Base-by-base conservation (phyloP, 2,113 vertebrate genomes). In the Athene cunicularia region DNA sequence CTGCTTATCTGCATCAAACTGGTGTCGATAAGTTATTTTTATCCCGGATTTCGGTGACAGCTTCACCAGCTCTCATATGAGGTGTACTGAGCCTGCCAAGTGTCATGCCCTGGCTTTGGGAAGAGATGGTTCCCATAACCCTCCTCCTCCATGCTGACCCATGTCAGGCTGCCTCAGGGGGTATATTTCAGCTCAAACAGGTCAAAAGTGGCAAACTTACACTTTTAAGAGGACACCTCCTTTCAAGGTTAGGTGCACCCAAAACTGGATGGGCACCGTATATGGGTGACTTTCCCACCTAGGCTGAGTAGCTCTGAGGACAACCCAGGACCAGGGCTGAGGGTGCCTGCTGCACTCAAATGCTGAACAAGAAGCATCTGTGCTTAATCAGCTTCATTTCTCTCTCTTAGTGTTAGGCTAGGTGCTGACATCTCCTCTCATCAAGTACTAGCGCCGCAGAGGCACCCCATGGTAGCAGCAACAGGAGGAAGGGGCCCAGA, bases 101-200 rank as follows among this genome's bases (percentile, higher is more conserved):
- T 21, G 23, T 26, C 55, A 32, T 7, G 12, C 6, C 62, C 79
- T 55, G n/a, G 30, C 14, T 55, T 33, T 56, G 52, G 52, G 63
- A 58, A 80, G 62, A 83, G 76, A 2, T 23, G 33, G 20, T 11
- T 74, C 35, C 47, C 4, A 3, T 27, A 24, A 1, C 3, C 16
- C 28, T 47, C 14, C 24, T 64, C 55, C 32, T 72, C 67, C 45
- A 49, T 11, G 7, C 37, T 53, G 56, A 59, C 11, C 22, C 3
- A 0, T 4, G 4, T 9, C 2, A 2, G 11, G 37, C 45, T 6
- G 6, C 37, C 27, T 47, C 49, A 32, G 27, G 8, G 10, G 43
- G 9, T 32, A 8, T 86, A 72, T 53, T 39, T 49, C 37, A 35
- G 66, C 47, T 77, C 32, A 72, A 30, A 62, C 0, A 14, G 43